Base-by-base conservation (phyloP, 2,888 invertebrate genomes). In the Serrognathus titanus region DNA sequence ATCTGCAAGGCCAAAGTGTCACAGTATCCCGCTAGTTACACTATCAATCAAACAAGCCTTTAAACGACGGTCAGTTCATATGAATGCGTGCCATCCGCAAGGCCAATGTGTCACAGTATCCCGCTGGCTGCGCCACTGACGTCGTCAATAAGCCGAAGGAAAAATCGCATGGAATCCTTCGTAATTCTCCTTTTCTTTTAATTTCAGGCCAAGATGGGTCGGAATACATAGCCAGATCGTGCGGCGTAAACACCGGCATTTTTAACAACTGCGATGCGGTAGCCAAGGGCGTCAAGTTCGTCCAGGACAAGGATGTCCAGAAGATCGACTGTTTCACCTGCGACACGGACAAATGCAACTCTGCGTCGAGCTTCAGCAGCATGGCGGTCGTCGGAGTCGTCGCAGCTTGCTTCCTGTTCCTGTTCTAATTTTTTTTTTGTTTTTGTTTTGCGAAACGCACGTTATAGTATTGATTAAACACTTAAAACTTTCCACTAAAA, bases 291-390 rank as follows among this genome's bases (percentile, higher is more conserved):
- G 35, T 72, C 11, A 69, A 71, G 9, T 65, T 69, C 51, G 54
- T 57, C 37, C 57, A 63, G 40, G 63, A 66, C 48, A 55, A 63
- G 1, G 53, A 67, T 0, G 45, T 66, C 38, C 47, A 64, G 7
- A 39, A 48, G n/a, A 39, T 64, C 12, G 51, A 63, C 11, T 75
- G 75, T 60, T 66, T 59, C 51, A 69, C 71, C 36, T 75, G 75
- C 63, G 68, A 71, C 41, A 64, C 65, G 4, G 75, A 75, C 53
- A 71, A 73, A 53, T 75, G 75, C 57, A 75, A 75, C 52, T 71
- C 74, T 2, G 72, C 74, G 16, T 39, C 58, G 51, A 52, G 69
- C 56, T 50, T 53, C 61, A 36, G 58, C 63, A 24, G 66, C 59
- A 60, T 62, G 48, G 64, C 70, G 4, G 46, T 73, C 16, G 20